These are phyloP conservation scores for Parnassius mnemosyne DNA, from an alignment of 2,888 invertebrate genomes.

Conservation along the genomic window DNA sequence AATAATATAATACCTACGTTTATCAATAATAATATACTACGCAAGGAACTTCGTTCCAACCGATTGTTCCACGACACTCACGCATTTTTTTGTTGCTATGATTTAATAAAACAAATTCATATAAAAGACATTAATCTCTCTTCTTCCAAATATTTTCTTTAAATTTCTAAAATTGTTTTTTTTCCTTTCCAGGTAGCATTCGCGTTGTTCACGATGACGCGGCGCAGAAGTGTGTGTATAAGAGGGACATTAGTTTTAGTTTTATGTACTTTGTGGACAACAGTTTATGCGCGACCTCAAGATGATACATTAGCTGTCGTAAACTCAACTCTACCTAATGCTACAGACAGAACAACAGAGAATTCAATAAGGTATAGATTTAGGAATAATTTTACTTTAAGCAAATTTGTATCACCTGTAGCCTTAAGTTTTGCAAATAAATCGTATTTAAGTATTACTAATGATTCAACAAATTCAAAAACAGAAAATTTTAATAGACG, in stretches of 20 bases:
- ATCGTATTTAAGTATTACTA: slow-evolving; percentile 12
- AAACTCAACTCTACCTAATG: slow-evolving; percentile 39
- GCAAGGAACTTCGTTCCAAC: too few relatives aligned
- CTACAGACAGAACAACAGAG: slow-evolving; percentile 53
- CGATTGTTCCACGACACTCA: too few relatives aligned
- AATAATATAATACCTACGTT: too few relatives aligned
- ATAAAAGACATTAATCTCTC: too few relatives aligned
- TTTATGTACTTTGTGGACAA: slow-evolving; percentile 58
- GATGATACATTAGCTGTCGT: slow-evolving; percentile 39
- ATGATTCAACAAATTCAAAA: slow-evolving; percentile 4
- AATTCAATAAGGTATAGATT: slow-evolving; percentile 66
- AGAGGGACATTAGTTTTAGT: slow-evolving; percentile 73
- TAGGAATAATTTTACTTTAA: slow-evolving; percentile 36
- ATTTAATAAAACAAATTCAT: too few relatives aligned
- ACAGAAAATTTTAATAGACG: slow-evolving; percentile 7
- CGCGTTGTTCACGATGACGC: slow-evolving; percentile 57
- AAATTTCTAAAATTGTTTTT: slow-evolving; percentile 24
- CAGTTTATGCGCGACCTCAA: slow-evolving; percentile 64
- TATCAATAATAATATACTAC: too few relatives aligned
- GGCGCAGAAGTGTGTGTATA: slow-evolving; percentile 65
- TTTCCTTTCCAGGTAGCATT: slow-evolving; percentile 65
- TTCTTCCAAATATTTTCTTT: too few relatives aligned
- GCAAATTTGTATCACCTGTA: slow-evolving; percentile 42
- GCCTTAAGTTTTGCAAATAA: slow-evolving; percentile 42
- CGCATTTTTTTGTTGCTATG: too few relatives aligned